Evolutionary conservation across 2,797 vertebrate species (phyloP), one percentile per base, ranked within the genome.

Genomic region (Varecia variegata): DNA sequence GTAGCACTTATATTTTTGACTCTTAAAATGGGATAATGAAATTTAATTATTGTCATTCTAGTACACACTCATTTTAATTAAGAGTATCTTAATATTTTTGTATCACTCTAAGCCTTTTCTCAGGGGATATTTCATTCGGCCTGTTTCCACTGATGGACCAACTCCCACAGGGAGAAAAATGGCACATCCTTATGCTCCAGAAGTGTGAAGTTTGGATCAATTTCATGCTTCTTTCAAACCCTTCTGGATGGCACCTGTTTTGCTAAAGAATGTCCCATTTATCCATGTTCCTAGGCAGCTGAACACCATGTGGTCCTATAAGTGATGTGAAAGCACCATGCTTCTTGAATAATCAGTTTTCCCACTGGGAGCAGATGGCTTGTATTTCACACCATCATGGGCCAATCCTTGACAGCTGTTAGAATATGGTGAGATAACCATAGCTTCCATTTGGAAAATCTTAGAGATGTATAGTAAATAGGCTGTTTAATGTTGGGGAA

Each of bases 321-420:
- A 73, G 77, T 90, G 47, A 91, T 93, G 82, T 30, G 52, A 95
- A 96, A 89, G n/a, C 71, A 77, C 68, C 40, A 21, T 11, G 32
- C 17, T 95, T 96, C 47, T 76, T 94, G 80, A 83, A 87, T 92
- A 89, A 96, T 91, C 86, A 71, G 70, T 74, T 89, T 96, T 94
- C 88, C 79, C 95, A 87, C 92, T 94, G 94, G 38, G 58, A 97
- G 67, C 95, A 97, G 96, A 96, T 97, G 96, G 88, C 47, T 97
- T 88, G 1, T 93, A 87, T 92, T 92, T 97, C 91, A 94, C 47
- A 93, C 68, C 20, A 88, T 83, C 70, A 25, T 30, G 67, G 86
- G 58, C 86, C 95, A 89, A 25, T 93, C 88, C 70, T 77, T 56
- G 70, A 96, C 93, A 97, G 90, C 94, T 96, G 86, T 93, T 95